Conservation (phyloP, 2,113 vertebrate species). For the Excalfactoria chinensis region DNA sequence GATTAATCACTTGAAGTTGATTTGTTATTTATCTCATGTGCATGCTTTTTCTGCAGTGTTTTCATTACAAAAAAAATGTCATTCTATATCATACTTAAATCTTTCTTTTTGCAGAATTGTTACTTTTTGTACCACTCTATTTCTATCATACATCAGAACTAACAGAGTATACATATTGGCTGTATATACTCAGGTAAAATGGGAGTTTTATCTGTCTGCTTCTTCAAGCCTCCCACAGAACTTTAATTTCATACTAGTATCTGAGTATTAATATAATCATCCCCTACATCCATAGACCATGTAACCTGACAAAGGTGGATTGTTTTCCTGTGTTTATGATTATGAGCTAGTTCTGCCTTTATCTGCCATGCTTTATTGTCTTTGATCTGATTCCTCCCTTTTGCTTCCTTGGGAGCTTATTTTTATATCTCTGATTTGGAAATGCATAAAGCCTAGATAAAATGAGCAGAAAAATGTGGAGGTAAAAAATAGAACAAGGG, state of each 20-base stretch:
- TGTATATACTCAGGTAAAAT: neutral
- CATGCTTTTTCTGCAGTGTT: neutral
- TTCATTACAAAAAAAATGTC: neutral
- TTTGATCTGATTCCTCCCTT: constrained; percentile 25
- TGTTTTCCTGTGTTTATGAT: constrained; percentile 18
- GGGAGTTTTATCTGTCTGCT: neutral
- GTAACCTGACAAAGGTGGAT: neutral
- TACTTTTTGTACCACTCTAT: neutral
- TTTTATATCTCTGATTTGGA: neutral
- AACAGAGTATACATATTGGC: neutral
- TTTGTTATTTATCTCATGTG: neutral
- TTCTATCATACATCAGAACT: neutral
- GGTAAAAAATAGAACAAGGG: neutral
- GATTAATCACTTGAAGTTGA: neutral
- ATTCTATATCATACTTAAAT: neutral
- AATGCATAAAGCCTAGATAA: neutral
- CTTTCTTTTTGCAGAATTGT: neutral
- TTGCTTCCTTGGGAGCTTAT: neutral
- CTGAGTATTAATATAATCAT: neutral
- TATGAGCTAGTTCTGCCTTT: neutral
- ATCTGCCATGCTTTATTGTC: constrained; percentile 11
- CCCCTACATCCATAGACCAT: neutral
- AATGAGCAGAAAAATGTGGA: neutral
- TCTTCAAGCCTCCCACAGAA: constrained; percentile 9
- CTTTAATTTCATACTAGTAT: neutral